Percentiles rank a stretch among this genome's conserved stretches.
phyloP scores from a whole-genome alignment of 2,797 vertebrate genomes.

The Hemitrygon akajei region DNA sequence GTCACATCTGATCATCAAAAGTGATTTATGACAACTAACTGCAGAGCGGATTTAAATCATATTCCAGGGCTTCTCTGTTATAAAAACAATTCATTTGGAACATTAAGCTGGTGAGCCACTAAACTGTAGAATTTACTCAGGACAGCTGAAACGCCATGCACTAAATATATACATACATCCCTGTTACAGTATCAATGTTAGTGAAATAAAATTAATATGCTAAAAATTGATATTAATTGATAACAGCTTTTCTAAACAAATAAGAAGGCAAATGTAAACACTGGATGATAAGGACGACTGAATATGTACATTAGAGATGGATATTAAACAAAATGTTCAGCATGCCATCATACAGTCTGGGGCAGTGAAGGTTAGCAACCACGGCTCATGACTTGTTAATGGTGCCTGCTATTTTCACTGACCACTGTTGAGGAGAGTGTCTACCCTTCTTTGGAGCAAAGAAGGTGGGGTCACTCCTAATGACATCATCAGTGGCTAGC shows the following conservation, averaged over 20 bases:
- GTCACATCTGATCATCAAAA: background rate
- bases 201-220: background rate
- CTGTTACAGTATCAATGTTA: background rate
- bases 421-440: too few species aligned
- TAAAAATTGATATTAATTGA: background rate
- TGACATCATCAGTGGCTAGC: too few species aligned
- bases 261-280: background rate
- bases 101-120: background rate
- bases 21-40: background rate
- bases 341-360: too few species aligned
- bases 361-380: too few species aligned
- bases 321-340: too few species aligned
- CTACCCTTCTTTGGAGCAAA: too few species aligned
- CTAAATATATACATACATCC: background rate
- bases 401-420: too few species aligned
- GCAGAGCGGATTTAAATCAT: background rate
- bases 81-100: background rate
- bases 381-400: too few species aligned
- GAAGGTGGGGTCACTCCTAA: too few species aligned
- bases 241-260: background rate
- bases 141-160: background rate
- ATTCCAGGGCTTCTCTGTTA: background rate
- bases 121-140: background rate
- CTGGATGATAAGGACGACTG: too few species aligned
- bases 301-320: too few species aligned